Evolutionary conservation across 1,140 invertebrate genomes (phyloP), one percentile per base, ranked within the genome.

Genomic region (honey bee (Apis mellifera)): DNA sequence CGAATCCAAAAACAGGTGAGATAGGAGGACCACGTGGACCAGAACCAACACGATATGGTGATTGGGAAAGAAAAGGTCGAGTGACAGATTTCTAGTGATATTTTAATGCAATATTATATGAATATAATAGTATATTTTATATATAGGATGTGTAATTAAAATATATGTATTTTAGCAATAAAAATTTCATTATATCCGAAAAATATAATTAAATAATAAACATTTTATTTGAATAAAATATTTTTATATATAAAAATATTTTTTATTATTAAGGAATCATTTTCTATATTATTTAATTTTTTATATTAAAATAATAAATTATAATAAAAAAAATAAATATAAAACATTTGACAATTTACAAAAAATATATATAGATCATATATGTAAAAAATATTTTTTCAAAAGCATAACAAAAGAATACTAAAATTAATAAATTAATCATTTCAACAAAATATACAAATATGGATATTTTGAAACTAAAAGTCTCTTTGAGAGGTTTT

Each of bases 41-140:
- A 5, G 99, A 99, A 95, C 99, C 99, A 54, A 99, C 99, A 54
- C 95, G 99, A 87, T 99, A 99, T 95, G 99, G 99, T 9, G 99
- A 99, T 95, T 99, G 99, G 99, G 99, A 99, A 93, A 95, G 99
- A 85, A 99, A 99, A 95, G 99, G 99, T 79, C 95, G 99, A 91
- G 98, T 99, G 19, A 96, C 97, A 15, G 99, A 99, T 94, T 99
- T 99, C 95, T 79, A 81, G 26, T 82, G 32, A 70, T 13, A 60
- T 13, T 55, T 23, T 52, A 62, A 52, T 65, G 15, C 13, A 54
- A 5, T 9, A n/a, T 52, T 9, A n/a, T 52, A 50, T 81, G 52
- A 65, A 76, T 12, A 60, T 59, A 50, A 19, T 23, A 23, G 21
- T 19, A n/a, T 57, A 59, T 23, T 23, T 21, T 11, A 19, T 23